Evolutionary conservation across 2,888 invertebrate genomes (phyloP), one percentile per base, ranked within the genome.

Genomic region (Chromoteleia sp.): DNA sequence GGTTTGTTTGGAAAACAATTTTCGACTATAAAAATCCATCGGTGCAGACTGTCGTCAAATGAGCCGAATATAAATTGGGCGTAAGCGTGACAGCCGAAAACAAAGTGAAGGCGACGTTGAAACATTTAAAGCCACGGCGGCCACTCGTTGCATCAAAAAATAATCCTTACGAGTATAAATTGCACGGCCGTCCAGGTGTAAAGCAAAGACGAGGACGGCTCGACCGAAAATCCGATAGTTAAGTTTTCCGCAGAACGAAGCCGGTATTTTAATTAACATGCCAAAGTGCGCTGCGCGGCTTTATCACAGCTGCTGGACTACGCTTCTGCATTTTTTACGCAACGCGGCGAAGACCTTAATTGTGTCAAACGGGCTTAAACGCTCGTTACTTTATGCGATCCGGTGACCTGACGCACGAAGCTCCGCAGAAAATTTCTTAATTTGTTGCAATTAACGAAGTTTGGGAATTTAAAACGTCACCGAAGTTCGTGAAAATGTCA

Each of bases 231-330:
- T 39, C 25, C 36, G 36, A 65, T 63, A 63, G 33, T 14, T 19
- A 29, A 43, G 59, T 43, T 59, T 25, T 14, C 58, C 2, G 45
- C 61, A 17, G 7, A 43, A 41, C 43, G 30, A 71, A 65, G 76
- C 45, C 52, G 67, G 61, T 30, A 81, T 81, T 76, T 81, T 77
- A 81, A 81, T 81, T 81, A 77, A 56, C 59, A 75, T 70, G 81
- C 65, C 58, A 59, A 71, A 59, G 50, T 29, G 25, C 36, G 14
- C 33, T 30, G 41, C 14, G 25, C 15, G 29, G 48, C 50, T 56
- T 70, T 36, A 61, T 70, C 36, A 50, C 70, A 70, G 39, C 70
- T 52, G 61, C 68, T 19, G 39, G 36, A 15, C 21, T n/a, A 41
- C 17, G 61, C 68, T 41, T 61, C 41, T 33, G 52, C 39, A n/a